Conservation (phyloP, 1,140 invertebrate species). For the Diplogasteroides magnus region DNA sequence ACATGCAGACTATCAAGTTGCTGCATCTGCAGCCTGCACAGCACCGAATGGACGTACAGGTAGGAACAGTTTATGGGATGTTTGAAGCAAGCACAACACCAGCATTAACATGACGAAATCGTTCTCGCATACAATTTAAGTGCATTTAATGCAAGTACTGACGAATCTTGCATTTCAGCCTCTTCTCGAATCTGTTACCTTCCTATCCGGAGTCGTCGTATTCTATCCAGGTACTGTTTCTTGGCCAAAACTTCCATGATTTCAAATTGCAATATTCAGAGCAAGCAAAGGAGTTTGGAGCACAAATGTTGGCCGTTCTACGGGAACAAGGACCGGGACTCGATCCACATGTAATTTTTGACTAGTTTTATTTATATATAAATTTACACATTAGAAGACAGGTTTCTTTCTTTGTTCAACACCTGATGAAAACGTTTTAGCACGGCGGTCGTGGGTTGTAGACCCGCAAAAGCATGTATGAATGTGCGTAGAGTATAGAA, state of each 20-base stretch:
- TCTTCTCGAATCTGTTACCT: constrained; percentile 19
- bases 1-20: constrained; percentile 44
- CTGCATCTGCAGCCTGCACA: constrained; percentile 48
- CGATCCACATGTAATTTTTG: constrained; percentile 32
- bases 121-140: constrained; percentile 41
- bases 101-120: constrained; percentile 29
- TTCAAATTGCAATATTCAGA: no score
- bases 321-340: constrained; percentile 29
- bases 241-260: background rate
- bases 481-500: background rate
- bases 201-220: constrained; percentile 22
- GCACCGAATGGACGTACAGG: constrained; percentile 41
- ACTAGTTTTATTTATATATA: background rate
- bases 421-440: background rate
- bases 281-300: constrained; percentile 30
- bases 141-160: constrained; percentile 2
- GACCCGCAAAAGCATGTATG: no score
- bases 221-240: constrained; percentile 17
- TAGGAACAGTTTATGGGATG: no score
- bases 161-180: constrained; percentile 18
- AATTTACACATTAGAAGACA: background rate
- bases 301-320: constrained; percentile 31
- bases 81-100: constrained; percentile 44
- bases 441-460: constrained; percentile 5
- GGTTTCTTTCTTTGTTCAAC: constrained; percentile 1